These are phyloP conservation scores for Lasioglossum albipes DNA, from an alignment of 1,140 invertebrate genomes.

Conservation along the genomic window DNA sequence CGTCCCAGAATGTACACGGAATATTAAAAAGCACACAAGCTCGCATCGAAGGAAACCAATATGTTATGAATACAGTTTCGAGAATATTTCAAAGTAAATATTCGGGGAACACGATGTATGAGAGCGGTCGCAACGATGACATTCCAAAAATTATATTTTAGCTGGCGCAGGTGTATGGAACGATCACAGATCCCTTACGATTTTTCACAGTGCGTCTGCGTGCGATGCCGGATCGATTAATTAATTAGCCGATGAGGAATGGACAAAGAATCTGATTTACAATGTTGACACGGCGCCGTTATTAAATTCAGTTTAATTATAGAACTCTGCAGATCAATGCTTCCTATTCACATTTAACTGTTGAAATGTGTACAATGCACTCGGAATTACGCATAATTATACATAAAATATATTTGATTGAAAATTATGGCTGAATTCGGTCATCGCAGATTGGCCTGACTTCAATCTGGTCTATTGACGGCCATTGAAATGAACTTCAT, in stretches of 20 bases:
- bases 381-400: neutral
- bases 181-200: neutral
- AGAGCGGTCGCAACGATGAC: no score
- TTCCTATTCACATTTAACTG: neutral
- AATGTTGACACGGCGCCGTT: neutral
- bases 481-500: no score
- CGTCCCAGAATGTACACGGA: neutral
- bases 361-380: neutral
- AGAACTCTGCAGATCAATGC: neutral
- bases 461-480: no score
- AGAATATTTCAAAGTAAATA: slow-evolving; percentile 23
- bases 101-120: neutral
- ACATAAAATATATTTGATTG: neutral
- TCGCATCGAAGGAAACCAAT: slow-evolving; percentile 18
- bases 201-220: neutral
- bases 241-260: neutral
- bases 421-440: neutral
- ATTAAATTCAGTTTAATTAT: slow-evolving; percentile 1
- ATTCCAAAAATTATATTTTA: neutral
- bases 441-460: no score
- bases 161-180: neutral
- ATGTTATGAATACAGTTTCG: slow-evolving; percentile 20
- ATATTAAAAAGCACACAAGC: slow-evolving; percentile 33
- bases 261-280: neutral
- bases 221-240: neutral